A percentile compares a stretch with the other conserved stretches of the same genome.
Evolutionary conservation across 2,888 invertebrate species (phyloP).

Genomic region (Orchestes rusci): DNA sequence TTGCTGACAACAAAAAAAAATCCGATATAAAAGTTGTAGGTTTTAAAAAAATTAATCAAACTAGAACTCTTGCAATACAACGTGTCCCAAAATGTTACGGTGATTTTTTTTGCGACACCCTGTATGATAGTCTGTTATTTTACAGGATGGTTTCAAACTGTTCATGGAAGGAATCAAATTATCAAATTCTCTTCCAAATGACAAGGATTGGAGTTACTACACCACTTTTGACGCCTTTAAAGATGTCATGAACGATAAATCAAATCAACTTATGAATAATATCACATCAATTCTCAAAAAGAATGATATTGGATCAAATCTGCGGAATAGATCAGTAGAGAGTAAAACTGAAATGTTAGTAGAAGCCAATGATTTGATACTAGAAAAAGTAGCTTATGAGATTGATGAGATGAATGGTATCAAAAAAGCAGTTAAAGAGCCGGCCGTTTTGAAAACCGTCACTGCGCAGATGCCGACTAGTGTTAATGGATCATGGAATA

Average conservation of each 20-base stretch:
- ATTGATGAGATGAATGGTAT: slow-evolving; percentile 63
- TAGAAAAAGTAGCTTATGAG: slow-evolving; percentile 71
- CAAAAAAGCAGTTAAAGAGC: slow-evolving; percentile 46
- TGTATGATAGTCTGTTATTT: no score
- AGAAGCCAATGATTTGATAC: slow-evolving; percentile 75
- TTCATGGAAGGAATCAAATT: slow-evolving; percentile 62
- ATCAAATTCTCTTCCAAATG: slow-evolving; percentile 65
- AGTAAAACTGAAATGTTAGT: slow-evolving; percentile 69
- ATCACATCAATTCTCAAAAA: slow-evolving; percentile 51
- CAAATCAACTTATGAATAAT: slow-evolving; percentile 55
- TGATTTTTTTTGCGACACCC: no score
- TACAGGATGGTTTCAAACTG: slow-evolving; percentile 58
- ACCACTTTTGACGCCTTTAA: slow-evolving; percentile 70
- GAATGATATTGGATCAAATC: slow-evolving; percentile 51
- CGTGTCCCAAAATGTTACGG: no score
- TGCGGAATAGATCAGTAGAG: slow-evolving; percentile 51
- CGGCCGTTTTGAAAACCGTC: slow-evolving; percentile 46
- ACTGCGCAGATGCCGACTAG: slow-evolving; percentile 42
- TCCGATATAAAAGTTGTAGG: no score
- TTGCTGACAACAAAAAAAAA: no score
- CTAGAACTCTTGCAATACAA: no score
- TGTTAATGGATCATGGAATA: slow-evolving; percentile 60
- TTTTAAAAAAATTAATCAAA: no score
- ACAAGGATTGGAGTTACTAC: slow-evolving; percentile 65
- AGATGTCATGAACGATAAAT: slow-evolving; percentile 56